Percentiles rank a stretch among this genome's conserved stretches.
phyloP scores from a whole-genome alignment of 2,113 vertebrate species.

The Bubo blakistoni region DNA sequence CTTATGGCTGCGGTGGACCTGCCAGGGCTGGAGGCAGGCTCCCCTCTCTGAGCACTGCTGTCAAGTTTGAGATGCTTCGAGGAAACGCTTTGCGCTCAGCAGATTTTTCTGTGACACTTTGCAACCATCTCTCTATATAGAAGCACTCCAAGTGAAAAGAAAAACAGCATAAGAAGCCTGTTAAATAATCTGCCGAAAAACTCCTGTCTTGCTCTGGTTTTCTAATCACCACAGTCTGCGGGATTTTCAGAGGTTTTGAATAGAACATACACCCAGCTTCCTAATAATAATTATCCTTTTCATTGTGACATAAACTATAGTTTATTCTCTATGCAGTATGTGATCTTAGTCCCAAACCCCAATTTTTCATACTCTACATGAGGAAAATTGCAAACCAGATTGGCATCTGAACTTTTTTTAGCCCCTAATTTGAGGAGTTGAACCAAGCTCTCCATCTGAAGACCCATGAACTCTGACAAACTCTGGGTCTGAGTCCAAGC shows the following conservation, averaged over 20 bases:
- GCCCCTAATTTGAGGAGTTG: background rate
- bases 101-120: background rate
- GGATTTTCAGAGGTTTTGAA: background rate
- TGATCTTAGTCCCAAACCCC: background rate
- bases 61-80: background rate
- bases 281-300: background rate
- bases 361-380: background rate
- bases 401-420: slow-evolving; percentile 1
- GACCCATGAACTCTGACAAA: slow-evolving; percentile 10
- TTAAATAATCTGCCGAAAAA: background rate
- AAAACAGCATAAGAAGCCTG: background rate
- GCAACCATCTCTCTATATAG: background rate
- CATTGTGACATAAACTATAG: background rate
- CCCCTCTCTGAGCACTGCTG: background rate
- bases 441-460: background rate
- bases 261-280: background rate
- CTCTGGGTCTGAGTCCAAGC: background rate
- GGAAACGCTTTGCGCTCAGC: background rate
- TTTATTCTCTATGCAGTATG: background rate
- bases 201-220: background rate
- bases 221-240: background rate
- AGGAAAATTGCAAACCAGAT: background rate
- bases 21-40: background rate
- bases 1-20: background rate
- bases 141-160: background rate